phyloP scores from a whole-genome alignment of 64 coral and sea anemone species.

The Trachythela sp. region DNA sequence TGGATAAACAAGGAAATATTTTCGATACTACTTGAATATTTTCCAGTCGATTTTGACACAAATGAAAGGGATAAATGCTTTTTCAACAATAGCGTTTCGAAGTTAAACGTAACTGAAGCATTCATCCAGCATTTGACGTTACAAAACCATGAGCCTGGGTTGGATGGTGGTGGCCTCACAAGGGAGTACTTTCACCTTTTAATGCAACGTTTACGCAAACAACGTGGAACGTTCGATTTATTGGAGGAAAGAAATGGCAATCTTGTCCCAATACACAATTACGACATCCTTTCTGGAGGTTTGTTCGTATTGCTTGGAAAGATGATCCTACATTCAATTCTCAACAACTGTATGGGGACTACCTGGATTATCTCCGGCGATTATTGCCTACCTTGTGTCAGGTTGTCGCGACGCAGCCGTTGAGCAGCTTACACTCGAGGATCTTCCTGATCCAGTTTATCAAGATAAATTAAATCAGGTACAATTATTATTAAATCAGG shows the following conservation, averaged over 20 bases:
- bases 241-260: not conserved
- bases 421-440: not conserved
- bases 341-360: not conserved
- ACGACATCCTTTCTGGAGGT: not conserved
- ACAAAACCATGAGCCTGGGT: conserved; percentile 24
- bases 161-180: conserved; percentile 33
- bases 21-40: too few species aligned
- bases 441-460: not conserved
- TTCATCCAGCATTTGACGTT: conserved; percentile 22
- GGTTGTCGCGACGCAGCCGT: not conserved
- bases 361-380: not conserved
- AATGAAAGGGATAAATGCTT: too few species aligned
- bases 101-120: too few species aligned
- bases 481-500: too few species aligned
- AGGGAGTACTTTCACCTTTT: conserved; percentile 39
- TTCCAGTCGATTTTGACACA: too few species aligned
- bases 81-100: too few species aligned
- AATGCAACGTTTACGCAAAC: conserved; percentile 16
- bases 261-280: not conserved
- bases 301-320: not conserved
- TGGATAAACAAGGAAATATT: too few species aligned
- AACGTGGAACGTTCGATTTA: not conserved
- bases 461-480: not conserved
- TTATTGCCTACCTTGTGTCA: not conserved
- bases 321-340: not conserved